Evolutionary conservation across 2,113 vertebrate species (phyloP), one percentile per base, ranked within the genome.

Genomic region (Henicopernis longicauda): DNA sequence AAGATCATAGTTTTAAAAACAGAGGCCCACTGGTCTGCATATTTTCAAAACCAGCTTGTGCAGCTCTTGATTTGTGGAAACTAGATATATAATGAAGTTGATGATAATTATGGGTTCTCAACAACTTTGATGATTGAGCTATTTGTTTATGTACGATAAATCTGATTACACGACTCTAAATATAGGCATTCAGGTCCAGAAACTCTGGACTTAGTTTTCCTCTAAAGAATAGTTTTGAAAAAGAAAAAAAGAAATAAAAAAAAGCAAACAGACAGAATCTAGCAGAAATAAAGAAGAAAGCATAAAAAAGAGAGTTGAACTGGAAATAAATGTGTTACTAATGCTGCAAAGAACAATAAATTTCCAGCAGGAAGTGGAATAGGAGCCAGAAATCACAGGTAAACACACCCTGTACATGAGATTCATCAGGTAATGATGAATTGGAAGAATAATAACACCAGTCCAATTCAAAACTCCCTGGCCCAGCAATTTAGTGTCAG

Each of bases 81-180:
- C 78, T 66, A 86, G 62, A 86, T 87, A 87, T 49, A 65, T 1
- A 23, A 38, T 83, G 26, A 94, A 87, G 42, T 25, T 95, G 94
- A 97, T 93, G 81, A 85, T 91, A 97, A 95, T 95, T 92, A 93
- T 1, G 17, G 89, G 89, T 82, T 96, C 59, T 94, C 54, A 72
- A 77, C 25, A 83, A 72, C 74, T 94, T 94, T 91, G 74, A 94
- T 90, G 92, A 94, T 83, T 82, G 79, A 95, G 38, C 55, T 93
- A 85, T 93, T 96, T 94, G 78, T 93, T 97, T 95, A 77, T 63
- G 54, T 80, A 87, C 34, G 22, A 77, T 77, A 91, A 97, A 95
- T 91, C 84, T 91, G 62, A 93, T 93, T 90, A 96, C n/a, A 44
- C 26, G 69, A 85, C 6, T 87, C 49, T 96, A 91, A 95, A 89